Percentiles rank a stretch among this genome's conserved stretches.
phyloP scores from a whole-genome alignment of 2,797 vertebrate species.

The Sebastes matsubarae region DNA sequence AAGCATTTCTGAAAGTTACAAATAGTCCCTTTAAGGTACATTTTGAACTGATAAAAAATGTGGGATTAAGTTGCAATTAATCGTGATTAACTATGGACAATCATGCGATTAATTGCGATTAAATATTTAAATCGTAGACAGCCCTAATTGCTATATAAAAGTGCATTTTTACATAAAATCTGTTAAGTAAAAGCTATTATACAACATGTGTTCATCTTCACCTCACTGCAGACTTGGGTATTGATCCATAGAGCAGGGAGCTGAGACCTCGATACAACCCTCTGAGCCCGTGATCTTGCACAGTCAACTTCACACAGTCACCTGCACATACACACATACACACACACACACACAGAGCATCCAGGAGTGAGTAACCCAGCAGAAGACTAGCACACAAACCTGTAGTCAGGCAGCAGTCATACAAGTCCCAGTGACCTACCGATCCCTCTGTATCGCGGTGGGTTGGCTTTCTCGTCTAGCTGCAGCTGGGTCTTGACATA shows the following conservation, averaged over 20 bases:
- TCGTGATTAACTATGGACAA: no score
- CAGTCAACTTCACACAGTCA: slow-evolving; percentile 84
- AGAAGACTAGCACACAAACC: not conserved
- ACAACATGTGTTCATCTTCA: slow-evolving; percentile 47
- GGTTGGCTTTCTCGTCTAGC: slow-evolving; percentile 82
- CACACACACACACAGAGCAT: slow-evolving; percentile 11
- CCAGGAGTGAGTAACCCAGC: slow-evolving; percentile 12
- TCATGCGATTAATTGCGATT: no score
- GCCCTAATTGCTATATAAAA: no score
- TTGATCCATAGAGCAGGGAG: slow-evolving; percentile 85
- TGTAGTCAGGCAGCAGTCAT: not conserved
- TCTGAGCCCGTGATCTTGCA: slow-evolving; percentile 85
- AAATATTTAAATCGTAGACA: no score
- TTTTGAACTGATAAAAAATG: no score
- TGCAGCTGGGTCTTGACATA: slow-evolving; percentile 87
- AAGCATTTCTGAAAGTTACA: not conserved
- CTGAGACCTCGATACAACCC: slow-evolving; percentile 86
- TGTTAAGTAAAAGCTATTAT: not conserved
- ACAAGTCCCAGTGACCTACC: slow-evolving; percentile 71
- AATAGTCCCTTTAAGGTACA: no score
- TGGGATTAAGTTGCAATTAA: no score
- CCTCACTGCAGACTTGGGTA: slow-evolving; percentile 87
- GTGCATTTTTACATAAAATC: not conserved
- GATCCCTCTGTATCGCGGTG: slow-evolving; percentile 82
- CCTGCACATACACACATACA: slow-evolving; percentile 59